Evolutionary conservation across 2,888 invertebrate genomes (phyloP).

Genomic region (Hofmannophila pseudospretella): DNA sequence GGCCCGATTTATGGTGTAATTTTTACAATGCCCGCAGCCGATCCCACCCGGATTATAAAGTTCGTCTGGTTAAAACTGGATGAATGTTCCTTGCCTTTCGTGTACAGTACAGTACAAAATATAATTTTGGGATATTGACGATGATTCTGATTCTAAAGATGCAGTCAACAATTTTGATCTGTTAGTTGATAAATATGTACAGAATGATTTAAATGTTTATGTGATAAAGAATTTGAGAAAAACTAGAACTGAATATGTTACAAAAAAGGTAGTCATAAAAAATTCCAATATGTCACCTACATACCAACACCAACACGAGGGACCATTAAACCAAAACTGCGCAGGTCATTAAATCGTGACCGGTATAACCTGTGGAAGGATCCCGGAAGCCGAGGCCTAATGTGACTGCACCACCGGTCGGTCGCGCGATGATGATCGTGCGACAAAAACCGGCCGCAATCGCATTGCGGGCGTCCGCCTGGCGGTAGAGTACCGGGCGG

Average conservation of each 20-base stretch:
- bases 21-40: constrained; percentile 22
- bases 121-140: no score
- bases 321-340: neutral
- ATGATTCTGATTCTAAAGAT: no score
- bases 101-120: neutral
- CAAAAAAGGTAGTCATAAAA: no score
- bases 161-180: no score
- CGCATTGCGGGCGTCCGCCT: constrained; percentile 68
- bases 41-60: constrained; percentile 20
- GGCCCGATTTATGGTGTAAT: constrained; percentile 22
- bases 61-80: constrained; percentile 15
- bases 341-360: neutral
- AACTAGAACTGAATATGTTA: no score
- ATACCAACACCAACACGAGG: no score
- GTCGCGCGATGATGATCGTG: constrained; percentile 10
- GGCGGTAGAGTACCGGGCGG: constrained; percentile 66
- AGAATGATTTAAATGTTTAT: no score
- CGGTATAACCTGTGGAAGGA: neutral
- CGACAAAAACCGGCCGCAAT: constrained; percentile 48
- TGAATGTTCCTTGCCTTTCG: constrained; percentile 1
- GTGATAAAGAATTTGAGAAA: no score
- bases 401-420: constrained; percentile 1
- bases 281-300: no score
- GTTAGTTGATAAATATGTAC: no score
- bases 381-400: constrained; percentile 3